These are phyloP conservation scores for Psammodynastes pulverulentus DNA, from an alignment of 2,113 vertebrate genomes.

Conservation along the genomic window DNA sequence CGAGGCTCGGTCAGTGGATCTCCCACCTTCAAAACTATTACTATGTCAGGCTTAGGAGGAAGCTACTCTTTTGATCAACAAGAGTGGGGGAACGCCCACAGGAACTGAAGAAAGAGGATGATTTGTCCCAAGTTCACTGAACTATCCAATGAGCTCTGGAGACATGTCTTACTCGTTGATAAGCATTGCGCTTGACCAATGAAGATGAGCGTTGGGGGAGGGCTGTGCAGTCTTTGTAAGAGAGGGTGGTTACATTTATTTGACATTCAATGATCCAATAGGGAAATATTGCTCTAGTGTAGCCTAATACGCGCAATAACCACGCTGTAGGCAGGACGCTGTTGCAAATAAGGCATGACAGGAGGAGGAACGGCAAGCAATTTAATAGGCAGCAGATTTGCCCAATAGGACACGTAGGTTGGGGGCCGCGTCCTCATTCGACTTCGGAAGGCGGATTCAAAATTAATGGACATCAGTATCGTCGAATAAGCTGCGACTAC, in stretches of 20 bases:
- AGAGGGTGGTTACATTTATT: neutral
- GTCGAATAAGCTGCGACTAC: neutral
- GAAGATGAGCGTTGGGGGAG: neutral
- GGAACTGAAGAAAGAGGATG: neutral
- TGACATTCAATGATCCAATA: neutral
- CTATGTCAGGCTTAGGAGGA: neutral
- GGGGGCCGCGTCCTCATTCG: constrained; percentile 15
- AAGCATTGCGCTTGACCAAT: neutral
- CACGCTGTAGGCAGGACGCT: neutral
- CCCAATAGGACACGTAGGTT: neutral
- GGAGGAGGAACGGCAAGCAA: neutral
- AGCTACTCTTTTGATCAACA: neutral
- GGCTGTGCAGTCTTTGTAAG: neutral
- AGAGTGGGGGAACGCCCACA: neutral
- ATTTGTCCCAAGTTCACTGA: no score
- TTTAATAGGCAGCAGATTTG: neutral
- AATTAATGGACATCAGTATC: neutral
- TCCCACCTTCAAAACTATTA: neutral
- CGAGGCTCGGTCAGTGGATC: neutral
- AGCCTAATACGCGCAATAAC: neutral
- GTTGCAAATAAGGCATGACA: neutral
- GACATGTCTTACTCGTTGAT: neutral
- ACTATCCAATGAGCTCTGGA: neutral
- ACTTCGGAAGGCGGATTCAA: neutral
- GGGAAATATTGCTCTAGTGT: neutral